A percentile compares a stretch with the other conserved stretches of the same genome.
Evolutionary conservation across 2,797 vertebrate genomes (phyloP).

Genomic region (Eulemur albifrons): DNA sequence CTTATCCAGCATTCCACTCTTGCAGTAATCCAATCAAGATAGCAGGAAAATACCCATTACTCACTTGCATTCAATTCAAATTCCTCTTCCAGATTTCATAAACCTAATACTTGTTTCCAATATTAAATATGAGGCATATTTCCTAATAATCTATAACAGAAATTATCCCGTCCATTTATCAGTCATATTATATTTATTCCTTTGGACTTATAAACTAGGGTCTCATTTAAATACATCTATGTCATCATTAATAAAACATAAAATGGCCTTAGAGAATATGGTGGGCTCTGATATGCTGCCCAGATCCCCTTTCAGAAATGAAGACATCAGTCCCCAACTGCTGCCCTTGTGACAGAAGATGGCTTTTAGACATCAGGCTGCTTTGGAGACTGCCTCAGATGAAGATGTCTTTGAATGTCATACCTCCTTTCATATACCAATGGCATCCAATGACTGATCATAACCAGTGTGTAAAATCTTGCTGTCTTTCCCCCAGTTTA

Average conservation of each 20-base stretch:
- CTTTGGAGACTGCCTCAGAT: neutral
- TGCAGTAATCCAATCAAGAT: neutral
- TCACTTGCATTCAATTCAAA: neutral
- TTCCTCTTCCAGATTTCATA: neutral
- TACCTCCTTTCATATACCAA: neutral
- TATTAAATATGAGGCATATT: neutral
- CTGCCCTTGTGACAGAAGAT: neutral
- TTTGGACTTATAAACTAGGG: neutral
- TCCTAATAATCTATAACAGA: neutral
- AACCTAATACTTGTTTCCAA: too few relatives aligned
- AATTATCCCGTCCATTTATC: neutral
- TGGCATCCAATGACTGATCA: neutral
- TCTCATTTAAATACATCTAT: neutral
- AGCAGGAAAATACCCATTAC: neutral
- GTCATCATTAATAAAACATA: neutral
- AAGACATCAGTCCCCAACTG: neutral
- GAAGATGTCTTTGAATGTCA: neutral
- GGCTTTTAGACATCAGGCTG: neutral
- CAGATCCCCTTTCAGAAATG: neutral
- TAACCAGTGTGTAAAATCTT: neutral
- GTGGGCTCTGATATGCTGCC: neutral
- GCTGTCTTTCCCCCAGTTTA: neutral
- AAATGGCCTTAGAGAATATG: neutral
- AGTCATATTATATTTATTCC: neutral
- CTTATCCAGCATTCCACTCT: neutral